Evolutionary conservation across 2,888 invertebrate genomes (phyloP).

Genomic region (Melanophora roralis): DNA sequence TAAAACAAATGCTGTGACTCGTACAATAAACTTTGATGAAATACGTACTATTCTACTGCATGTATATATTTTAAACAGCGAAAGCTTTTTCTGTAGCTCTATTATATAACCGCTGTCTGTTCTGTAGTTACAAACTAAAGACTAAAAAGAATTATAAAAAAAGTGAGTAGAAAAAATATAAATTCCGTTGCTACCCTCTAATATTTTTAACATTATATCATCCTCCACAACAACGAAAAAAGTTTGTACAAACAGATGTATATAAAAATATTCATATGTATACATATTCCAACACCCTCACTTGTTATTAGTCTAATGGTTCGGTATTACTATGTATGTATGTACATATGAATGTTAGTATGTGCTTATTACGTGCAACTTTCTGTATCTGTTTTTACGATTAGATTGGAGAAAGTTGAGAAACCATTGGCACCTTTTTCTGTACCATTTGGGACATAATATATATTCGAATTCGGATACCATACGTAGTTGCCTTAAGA

Average conservation of each 20-base stretch:
- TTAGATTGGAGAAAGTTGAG: background rate
- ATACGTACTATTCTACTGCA: background rate
- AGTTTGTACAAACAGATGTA: background rate
- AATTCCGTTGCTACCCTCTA: conserved; percentile 57
- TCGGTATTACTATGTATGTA: background rate
- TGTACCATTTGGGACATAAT: no score
- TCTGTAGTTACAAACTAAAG: conserved; percentile 2
- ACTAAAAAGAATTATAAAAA: background rate
- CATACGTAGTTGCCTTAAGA: no score
- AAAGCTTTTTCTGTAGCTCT: conserved; percentile 7
- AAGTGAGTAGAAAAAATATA: background rate
- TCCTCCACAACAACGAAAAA: background rate
- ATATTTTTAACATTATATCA: conserved; percentile 7
- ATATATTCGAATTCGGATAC: no score
- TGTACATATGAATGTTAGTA: no score
- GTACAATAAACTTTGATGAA: conserved; percentile 16
- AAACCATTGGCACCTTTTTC: background rate
- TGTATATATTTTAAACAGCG: background rate
- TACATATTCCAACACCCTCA: background rate
- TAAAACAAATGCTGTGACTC: background rate
- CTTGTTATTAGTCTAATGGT: background rate
- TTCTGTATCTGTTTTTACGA: conserved; percentile 41
- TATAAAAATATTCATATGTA: background rate
- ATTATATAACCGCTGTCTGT: conserved; percentile 46
- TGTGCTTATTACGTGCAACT: background rate